Percentiles rank a stretch among this genome's conserved stretches.
These are phyloP conservation scores for Acipenser ruthenus DNA, from an alignment of 2,797 vertebrate genomes.

Conservation along the genomic window DNA sequence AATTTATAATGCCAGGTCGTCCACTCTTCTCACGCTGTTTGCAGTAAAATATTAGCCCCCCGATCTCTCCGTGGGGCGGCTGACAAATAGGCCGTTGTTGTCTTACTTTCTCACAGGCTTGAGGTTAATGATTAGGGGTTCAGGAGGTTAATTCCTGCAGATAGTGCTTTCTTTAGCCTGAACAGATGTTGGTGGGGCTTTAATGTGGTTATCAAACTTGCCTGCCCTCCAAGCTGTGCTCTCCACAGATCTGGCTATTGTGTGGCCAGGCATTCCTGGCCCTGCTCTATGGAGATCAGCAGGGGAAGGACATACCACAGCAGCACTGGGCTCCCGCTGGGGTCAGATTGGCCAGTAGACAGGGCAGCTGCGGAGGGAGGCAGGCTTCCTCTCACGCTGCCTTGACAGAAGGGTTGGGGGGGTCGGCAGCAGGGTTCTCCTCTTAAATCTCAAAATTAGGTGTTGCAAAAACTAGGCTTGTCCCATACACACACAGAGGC, in stretches of 20 bases:
- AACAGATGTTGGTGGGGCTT: conserved; percentile 97
- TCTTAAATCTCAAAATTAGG: background rate
- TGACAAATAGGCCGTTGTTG: conserved; percentile 92
- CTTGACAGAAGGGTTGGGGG: background rate
- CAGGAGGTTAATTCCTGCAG: conserved; percentile 86
- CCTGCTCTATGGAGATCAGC: conserved; percentile 76
- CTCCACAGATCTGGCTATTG: conserved; percentile 59
- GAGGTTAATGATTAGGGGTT: conserved; percentile 94
- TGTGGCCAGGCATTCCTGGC: conserved; percentile 74
- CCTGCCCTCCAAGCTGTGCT: conserved; percentile 81
- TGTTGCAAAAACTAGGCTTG: too few species aligned
- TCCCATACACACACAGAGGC: too few species aligned
- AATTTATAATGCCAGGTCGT: conserved; percentile 50
- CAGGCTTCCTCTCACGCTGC: conserved; percentile 33
- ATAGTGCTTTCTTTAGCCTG: conserved; percentile 82
- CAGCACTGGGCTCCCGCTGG: conserved; percentile 57
- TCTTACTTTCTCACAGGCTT: conserved; percentile 75
- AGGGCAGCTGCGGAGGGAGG: conserved; percentile 50
- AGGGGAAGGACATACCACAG: conserved; percentile 61
- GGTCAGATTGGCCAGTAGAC: conserved; percentile 61
- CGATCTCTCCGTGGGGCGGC: conserved; percentile 59
- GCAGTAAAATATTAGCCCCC: conserved; percentile 79
- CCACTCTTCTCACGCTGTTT: conserved; percentile 85
- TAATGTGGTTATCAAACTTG: conserved; percentile 97
- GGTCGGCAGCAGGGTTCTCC: background rate